phyloP scores from a whole-genome alignment of 2,888 invertebrate genomes.

The Spodoptera picta region DNA sequence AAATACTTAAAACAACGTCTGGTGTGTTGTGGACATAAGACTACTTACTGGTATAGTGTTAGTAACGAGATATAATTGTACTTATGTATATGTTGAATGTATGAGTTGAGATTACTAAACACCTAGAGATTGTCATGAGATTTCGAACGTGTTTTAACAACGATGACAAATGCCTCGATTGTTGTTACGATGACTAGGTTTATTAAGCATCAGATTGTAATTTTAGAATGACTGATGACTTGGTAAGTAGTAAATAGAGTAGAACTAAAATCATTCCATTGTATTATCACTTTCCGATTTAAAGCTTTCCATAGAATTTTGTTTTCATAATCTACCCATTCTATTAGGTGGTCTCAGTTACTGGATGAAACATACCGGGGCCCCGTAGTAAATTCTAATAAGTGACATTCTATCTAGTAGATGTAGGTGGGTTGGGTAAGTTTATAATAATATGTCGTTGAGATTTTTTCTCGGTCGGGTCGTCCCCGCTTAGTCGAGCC shows the following conservation, averaged over 20 bases:
- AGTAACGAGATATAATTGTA: constrained; percentile 11
- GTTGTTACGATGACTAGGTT: constrained; percentile 41
- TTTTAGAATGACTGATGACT: constrained; percentile 19
- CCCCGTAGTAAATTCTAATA: no score
- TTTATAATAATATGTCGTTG: no score
- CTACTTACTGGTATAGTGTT: constrained; percentile 7
- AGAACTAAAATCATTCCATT: constrained; percentile 18
- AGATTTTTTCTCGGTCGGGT: no score
- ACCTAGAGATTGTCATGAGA: constrained; percentile 18
- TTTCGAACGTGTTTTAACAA: constrained; percentile 1
- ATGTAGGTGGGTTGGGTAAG: no score
- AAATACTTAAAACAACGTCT: no score
- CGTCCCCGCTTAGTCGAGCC: neutral
- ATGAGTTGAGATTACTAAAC: neutral
- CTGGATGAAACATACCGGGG: no score
- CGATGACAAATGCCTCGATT: constrained; percentile 2
- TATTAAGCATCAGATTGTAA: constrained; percentile 32
- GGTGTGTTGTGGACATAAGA: no score
- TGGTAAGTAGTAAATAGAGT: constrained; percentile 17
- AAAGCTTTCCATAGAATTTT: constrained; percentile 12
- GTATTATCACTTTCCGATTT: constrained; percentile 16
- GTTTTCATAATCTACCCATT: constrained; percentile 41
- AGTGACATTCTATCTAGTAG: no score
- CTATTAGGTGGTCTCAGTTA: neutral
- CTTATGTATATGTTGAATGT: no score